Percentiles rank a stretch among this genome's conserved stretches.
Evolutionary conservation across 1,140 invertebrate species (phyloP).

Genomic region (Caenorhabditis remanei): DNA sequence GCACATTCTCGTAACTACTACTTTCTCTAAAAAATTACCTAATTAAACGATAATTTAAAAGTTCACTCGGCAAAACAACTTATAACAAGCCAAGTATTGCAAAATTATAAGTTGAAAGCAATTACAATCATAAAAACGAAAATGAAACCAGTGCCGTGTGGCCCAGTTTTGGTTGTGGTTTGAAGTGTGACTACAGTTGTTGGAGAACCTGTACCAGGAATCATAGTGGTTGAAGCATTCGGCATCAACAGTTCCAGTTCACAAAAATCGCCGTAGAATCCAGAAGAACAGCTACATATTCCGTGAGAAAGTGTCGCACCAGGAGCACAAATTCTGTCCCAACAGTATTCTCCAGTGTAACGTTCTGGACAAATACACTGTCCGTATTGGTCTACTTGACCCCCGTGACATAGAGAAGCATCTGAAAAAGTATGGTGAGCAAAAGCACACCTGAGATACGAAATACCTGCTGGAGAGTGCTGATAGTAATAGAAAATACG

Average conservation of each 20-base stretch:
- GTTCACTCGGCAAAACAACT: too few species aligned
- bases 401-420: neutral
- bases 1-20: too few species aligned
- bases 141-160: too few species aligned
- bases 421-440: neutral
- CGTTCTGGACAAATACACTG: neutral
- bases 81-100: too few species aligned
- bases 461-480: neutral
- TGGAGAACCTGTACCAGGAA: too few species aligned
- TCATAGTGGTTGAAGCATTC: neutral
- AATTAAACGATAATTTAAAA: too few species aligned
- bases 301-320: neutral
- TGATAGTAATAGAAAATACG: constrained; percentile 13
- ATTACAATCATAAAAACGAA: too few species aligned
- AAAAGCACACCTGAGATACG: neutral
- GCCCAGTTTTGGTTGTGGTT: too few species aligned
- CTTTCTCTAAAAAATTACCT: too few species aligned
- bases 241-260: constrained; percentile 4
- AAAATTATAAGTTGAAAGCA: too few species aligned
- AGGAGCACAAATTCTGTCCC: neutral
- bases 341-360: constrained; percentile 19
- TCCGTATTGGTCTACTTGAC: neutral
- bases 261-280: constrained; percentile 18
- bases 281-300: neutral
- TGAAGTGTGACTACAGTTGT: too few species aligned